Evolutionary conservation across 2,797 vertebrate genomes (phyloP).

Genomic region (Argya squamiceps): DNA sequence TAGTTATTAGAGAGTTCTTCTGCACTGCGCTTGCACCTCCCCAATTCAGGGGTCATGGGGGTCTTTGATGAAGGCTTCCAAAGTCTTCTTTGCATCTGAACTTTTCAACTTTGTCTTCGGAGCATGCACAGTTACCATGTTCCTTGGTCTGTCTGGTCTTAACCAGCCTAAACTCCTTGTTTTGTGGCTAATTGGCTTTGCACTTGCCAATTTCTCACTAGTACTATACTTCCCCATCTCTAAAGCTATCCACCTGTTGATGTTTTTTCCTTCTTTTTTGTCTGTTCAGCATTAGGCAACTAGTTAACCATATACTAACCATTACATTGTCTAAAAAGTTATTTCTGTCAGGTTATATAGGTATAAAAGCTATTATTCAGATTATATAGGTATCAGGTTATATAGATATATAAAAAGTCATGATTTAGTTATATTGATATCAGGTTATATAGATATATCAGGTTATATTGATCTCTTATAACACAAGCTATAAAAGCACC

Average conservation of each 20-base stretch:
- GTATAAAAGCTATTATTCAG: not conserved
- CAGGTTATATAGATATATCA: not conserved
- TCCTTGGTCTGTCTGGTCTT: not conserved
- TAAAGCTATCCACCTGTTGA: not conserved
- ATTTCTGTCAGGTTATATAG: not conserved
- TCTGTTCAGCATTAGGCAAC: not conserved
- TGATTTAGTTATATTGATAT: not conserved
- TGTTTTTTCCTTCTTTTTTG: not conserved
- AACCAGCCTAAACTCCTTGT: not conserved
- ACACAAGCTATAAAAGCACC: not conserved
- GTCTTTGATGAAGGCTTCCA: not conserved
- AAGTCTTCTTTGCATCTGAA: not conserved
- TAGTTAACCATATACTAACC: not conserved
- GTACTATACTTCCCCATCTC: not conserved
- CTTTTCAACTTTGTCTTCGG: not conserved
- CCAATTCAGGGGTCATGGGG: rapidly evolving
- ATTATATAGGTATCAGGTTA: not conserved
- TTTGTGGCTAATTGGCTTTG: not conserved
- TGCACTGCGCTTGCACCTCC: not conserved
- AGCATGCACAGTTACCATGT: no score
- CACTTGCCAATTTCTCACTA: not conserved
- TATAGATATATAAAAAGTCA: not conserved
- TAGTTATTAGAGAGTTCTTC: not conserved
- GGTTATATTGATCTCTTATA: not conserved
- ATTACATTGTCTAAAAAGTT: no score